Percentiles rank a stretch among this genome's conserved stretches.
Conservation (phyloP, 2,888 invertebrate genomes). For the Carterocephalus palaemon region DNA sequence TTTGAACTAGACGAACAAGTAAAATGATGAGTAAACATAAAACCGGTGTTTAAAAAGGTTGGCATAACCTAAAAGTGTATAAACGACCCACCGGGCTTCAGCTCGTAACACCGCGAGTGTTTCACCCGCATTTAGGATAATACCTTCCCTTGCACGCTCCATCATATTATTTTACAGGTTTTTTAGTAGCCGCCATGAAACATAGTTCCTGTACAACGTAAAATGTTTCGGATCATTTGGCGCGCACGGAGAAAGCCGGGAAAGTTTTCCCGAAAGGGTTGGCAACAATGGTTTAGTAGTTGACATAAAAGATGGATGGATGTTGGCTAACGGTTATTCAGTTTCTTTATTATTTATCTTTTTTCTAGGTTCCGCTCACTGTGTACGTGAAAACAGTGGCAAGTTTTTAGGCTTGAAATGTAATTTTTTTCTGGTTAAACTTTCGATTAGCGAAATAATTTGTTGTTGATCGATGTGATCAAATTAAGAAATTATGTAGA, state of each 20-base stretch:
- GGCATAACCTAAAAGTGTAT: no score
- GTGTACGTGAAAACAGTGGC: background rate
- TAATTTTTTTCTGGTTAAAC: no score
- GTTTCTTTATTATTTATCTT: background rate
- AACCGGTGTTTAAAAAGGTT: no score
- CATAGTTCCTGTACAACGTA: slow-evolving; percentile 19
- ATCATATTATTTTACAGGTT: slow-evolving; percentile 21
- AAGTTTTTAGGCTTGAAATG: no score
- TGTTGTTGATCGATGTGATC: no score
- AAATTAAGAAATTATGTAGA: no score
- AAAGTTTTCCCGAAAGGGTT: slow-evolving; percentile 11
- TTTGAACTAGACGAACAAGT: no score
- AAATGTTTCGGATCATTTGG: slow-evolving; percentile 23
- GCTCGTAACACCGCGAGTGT: background rate
- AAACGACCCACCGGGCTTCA: background rate
- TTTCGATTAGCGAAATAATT: no score
- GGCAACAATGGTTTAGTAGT: slow-evolving; percentile 12
- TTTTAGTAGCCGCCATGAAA: slow-evolving; percentile 19
- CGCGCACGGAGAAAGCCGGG: slow-evolving; percentile 2
- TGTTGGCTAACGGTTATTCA: slow-evolving; percentile 6
- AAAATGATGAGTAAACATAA: no score
- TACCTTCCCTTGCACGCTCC: slow-evolving; percentile 9
- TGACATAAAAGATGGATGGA: slow-evolving; percentile 17
- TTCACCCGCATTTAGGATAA: slow-evolving; percentile 14
- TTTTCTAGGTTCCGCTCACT: background rate